These are phyloP conservation scores for Cheirogaleus major DNA, from an alignment of 2,797 vertebrate genomes.

Conservation along the genomic window DNA sequence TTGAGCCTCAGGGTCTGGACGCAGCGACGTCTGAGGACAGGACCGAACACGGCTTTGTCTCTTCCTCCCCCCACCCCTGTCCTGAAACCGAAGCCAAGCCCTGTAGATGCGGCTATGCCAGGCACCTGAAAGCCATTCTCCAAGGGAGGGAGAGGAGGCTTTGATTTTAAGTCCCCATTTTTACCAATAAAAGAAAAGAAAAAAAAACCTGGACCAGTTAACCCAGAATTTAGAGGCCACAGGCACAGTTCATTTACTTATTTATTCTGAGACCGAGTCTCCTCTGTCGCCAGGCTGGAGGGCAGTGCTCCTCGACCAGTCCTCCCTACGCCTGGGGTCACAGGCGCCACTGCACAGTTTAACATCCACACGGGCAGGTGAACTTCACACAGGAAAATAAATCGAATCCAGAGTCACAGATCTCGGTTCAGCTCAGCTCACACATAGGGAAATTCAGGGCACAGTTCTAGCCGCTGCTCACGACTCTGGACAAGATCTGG, in stretches of 20 bases:
- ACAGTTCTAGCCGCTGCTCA: neutral
- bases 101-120: too few relatives aligned
- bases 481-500: neutral
- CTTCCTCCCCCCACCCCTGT: neutral
- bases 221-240: neutral
- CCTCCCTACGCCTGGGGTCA: too few relatives aligned
- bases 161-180: constrained; percentile 5
- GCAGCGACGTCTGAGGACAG: neutral
- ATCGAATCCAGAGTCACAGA: neutral
- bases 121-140: neutral
- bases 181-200: neutral
- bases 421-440: neutral
- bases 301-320: too few relatives aligned
- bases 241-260: neutral
- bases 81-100: neutral
- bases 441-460: neutral
- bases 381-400: neutral
- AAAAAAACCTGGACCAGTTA: neutral
- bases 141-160: neutral
- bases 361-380: neutral
- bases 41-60: neutral
- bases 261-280: neutral
- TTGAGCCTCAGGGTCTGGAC: neutral
- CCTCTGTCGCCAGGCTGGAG: neutral
- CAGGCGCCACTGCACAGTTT: neutral